Base-by-base conservation (phyloP, 2,888 invertebrate species). In the Lithophane ornitopus region DNA sequence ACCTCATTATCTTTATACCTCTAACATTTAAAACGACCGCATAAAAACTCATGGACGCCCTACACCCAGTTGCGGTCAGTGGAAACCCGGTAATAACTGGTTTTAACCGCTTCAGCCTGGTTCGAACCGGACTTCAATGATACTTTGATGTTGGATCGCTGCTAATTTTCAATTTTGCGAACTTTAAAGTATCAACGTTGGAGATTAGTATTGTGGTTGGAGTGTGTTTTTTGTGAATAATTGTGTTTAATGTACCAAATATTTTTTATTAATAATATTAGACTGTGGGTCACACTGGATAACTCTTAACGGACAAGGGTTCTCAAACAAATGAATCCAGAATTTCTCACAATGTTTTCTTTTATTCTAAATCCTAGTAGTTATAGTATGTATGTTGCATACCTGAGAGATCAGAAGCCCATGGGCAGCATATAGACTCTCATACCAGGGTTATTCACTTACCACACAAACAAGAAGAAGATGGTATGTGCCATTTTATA, bases 21-120 rank as follows among this genome's bases (percentile, higher is more conserved):
- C 71, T 80, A 87, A 88, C 87, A 87, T 87, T 87, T 84, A 80
- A 77, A 84, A 81, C 81, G 85, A 81, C 81, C 75, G 80, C 88
- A 89, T 91, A 91, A 91, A 91, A 91, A 89, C 86, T 80, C 81
- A 88, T 89, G 89, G 90, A 79, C 89, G 87, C 87, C 87, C 87
- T 86, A 88, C 70, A 65, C 28, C 59, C 76, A 46, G 78, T 78
- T 78, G 85, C 74, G 85, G 87, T 85, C 74, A 92, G 93, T 89
- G 81, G 79, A 85, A 91, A 89, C 91, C 91, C 89, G 90, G 92
- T 90, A 89, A 91, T 92, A 92, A 92, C 91, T 88, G 85, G 89
- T 87, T 78, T 68, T 68, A 78, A 82, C 85, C 75, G 82, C 77
- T 81, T 62, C 82, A 78, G 84, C 84, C 89, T 90, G 84, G 81